Evolutionary conservation across 2,113 vertebrate genomes (phyloP), one percentile per base, ranked within the genome.

Genomic region (Platysteira castanea): DNA sequence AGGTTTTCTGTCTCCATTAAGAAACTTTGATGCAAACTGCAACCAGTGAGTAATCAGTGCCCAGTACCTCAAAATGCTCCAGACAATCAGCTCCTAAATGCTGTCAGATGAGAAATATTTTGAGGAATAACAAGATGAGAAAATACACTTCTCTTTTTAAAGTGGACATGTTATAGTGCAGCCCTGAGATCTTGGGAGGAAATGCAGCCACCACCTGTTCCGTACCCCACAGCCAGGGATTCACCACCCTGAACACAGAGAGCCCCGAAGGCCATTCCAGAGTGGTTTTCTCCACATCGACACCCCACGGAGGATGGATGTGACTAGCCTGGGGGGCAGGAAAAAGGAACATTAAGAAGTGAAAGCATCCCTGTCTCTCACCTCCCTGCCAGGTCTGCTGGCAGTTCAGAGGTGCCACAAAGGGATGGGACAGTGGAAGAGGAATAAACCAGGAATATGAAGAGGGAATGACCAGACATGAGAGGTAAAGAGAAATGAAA

Each of bases 1-100:
- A 91, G 68, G 44, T 69, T 92, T 92, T 94, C 87, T 54, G 53
- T 89, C 74, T 70, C 73, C 65, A 79, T 89, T 65, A 94, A 64
- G 60, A 91, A 95, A 95, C 80, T 91, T 87, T 1, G 61, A 76
- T 46, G 49, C 28, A 76, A 95, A 87, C 15, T 74, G 57, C 86
- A 89, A 56, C 16, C 41, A 56, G 47, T 17, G 49, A 57, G 31
- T 10, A 74, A 89, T 68, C 65, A 22, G 41, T 1, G 10, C 41
- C 37, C 53, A 28, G 57, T 2, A n/a, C 10, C 65, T 80, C 61
- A 76, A 95, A 93, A 69, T 5, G 33, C 37, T 87, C 2, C 0
- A 93, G 61, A 93, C 22, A 75, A 52, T 18, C 37, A 52, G 35
- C 41, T 69, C 41, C 61, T 37, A 53, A 76, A 76, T 10, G 37